Conservation (phyloP, 2,888 invertebrate species). For the Lasioglossum morio region DNA sequence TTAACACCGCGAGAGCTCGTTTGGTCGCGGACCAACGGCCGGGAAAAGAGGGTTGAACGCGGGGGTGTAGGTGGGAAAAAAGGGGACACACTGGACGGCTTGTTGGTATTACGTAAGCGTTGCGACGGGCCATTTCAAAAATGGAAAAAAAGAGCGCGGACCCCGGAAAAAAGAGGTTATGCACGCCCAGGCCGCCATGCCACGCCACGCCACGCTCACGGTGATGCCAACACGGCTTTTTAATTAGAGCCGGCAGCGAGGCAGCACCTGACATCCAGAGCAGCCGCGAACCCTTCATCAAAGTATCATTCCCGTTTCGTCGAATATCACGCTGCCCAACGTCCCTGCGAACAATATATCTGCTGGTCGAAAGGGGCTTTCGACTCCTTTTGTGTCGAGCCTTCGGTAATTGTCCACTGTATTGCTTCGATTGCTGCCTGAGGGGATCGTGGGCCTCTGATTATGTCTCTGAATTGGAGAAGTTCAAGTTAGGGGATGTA, state of each 20-base stretch:
- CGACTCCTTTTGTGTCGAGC: neutral
- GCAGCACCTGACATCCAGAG: slow-evolving; percentile 83
- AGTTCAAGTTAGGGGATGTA: neutral
- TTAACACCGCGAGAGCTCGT: slow-evolving; percentile 69
- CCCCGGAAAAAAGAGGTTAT: slow-evolving; percentile 62
- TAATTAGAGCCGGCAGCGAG: slow-evolving; percentile 83
- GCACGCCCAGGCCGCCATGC: slow-evolving; percentile 53
- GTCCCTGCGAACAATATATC: neutral
- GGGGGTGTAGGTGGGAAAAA: slow-evolving; percentile 30
- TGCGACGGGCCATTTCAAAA: slow-evolving; percentile 82
- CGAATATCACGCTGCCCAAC: slow-evolving; percentile 75
- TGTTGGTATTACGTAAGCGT: slow-evolving; percentile 82
- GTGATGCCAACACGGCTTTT: slow-evolving; percentile 83
- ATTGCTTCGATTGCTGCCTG: neutral
- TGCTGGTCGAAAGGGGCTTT: neutral
- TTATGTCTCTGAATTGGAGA: neutral
- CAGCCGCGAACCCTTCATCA: slow-evolving; percentile 82
- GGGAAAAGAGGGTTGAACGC: slow-evolving; percentile 25
- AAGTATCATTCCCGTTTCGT: slow-evolving; percentile 83
- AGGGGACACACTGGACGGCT: slow-evolving; percentile 65
- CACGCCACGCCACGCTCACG: slow-evolving; percentile 54
- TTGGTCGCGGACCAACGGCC: slow-evolving; percentile 37
- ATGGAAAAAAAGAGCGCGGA: slow-evolving; percentile 72
- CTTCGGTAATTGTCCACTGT: neutral
- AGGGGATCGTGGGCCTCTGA: neutral